Evolutionary conservation across 2,888 invertebrate species (phyloP).

Genomic region (Asteroscopus sphinx): DNA sequence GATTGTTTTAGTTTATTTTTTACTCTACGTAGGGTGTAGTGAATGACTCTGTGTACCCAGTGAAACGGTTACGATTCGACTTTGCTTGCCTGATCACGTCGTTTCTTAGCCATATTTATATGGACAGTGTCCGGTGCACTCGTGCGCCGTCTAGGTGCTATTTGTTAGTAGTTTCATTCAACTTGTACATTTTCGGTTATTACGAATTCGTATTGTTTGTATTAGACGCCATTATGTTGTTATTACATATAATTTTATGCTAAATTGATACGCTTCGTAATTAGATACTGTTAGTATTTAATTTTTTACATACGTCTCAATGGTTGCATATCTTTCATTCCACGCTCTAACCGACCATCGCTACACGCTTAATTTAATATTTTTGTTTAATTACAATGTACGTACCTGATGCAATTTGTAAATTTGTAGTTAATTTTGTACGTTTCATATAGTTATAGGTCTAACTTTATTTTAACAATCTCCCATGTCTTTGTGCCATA

Average conservation of each 20-base stretch:
- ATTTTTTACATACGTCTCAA: slow-evolving; percentile 37
- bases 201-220: slow-evolving; percentile 39
- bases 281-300: slow-evolving; percentile 41
- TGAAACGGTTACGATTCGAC: slow-evolving; percentile 65
- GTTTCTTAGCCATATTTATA: slow-evolving; percentile 72
- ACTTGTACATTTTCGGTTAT: slow-evolving; percentile 52
- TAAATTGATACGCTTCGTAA: slow-evolving; percentile 46
- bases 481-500: slow-evolving; percentile 75
- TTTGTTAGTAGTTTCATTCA: slow-evolving; percentile 71
- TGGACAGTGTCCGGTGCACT: slow-evolving; percentile 62
- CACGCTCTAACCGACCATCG: slow-evolving; percentile 67
- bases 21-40: slow-evolving; percentile 65
- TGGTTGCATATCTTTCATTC: slow-evolving; percentile 71
- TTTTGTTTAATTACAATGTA: slow-evolving; percentile 72
- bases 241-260: slow-evolving; percentile 43
- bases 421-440: slow-evolving; percentile 79
- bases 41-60: slow-evolving; percentile 64
- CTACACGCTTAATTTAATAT: slow-evolving; percentile 72
- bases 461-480: slow-evolving; percentile 62
- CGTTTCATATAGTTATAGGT: slow-evolving; percentile 66
- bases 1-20: slow-evolving; percentile 69
- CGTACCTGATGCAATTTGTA: slow-evolving; percentile 83
- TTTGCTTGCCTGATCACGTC: slow-evolving; percentile 79
- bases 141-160: slow-evolving; percentile 81
- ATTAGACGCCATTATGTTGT: slow-evolving; percentile 41